Base-by-base conservation (phyloP, 2,113 vertebrate species). In the Tachysurus fulvidraco region DNA sequence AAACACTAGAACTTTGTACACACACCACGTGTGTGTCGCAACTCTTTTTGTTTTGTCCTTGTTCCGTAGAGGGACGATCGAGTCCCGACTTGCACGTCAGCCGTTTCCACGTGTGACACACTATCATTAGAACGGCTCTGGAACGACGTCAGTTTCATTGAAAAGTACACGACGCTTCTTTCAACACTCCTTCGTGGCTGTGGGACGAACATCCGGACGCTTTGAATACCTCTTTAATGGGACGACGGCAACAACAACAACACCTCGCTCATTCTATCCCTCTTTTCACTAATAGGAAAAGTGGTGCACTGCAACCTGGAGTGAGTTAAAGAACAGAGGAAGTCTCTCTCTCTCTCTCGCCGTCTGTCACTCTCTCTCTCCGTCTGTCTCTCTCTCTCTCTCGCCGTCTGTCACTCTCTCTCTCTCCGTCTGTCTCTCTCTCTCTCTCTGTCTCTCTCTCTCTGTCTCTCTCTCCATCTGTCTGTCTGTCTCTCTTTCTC, bases 251-350 rank as follows among this genome's bases (percentile, higher is more conserved):
- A 8, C 2, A 54, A 3, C 13, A 54, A 8, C 2, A 54, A 3
- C n/a, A 17, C 8, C 5, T 25, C 17, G 9, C 19, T 30, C 8
- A 78, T 54, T 54, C 77, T 2, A 16, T 19, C 3, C 25, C 5
- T 28, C 19, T 10, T 36, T 50, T 50, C 46, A 50, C 50, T 79
- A 7, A 10, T 10, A 36, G 28, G 36, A 30, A 81, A 21, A 41
- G 55, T 28, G 54, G 13, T 57, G 52, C 73, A 28, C 17, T 55
- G 73, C 17, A 23, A 59, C 65, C 23, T 28, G 67, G 4, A 30
- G 80, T 5, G 50, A 50, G 30, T 84, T 76, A 83, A n/a, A 28
- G 65, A 82, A 62, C 84, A 84, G 14, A 36, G 77, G 81, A 85
- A 86, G n/a, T 67, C 23, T 16, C 28, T 71, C 82, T 46, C 67